Evolutionary conservation across 2,888 invertebrate species (phyloP).

Genomic region (Neuroscelio doddi): DNA sequence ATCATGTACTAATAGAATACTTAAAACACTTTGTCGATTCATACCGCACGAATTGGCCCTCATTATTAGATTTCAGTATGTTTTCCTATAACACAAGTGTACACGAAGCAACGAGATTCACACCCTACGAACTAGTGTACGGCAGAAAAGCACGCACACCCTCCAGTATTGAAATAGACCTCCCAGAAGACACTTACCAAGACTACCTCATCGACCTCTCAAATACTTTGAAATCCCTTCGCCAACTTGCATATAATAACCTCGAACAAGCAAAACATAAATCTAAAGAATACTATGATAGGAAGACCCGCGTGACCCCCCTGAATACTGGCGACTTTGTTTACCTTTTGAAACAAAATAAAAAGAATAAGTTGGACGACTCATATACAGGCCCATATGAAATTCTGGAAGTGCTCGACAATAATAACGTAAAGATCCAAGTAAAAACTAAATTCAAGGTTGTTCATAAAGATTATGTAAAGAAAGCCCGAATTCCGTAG

Average conservation of each 20-base stretch:
- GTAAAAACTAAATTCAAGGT: too few species aligned
- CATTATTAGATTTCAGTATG: background rate
- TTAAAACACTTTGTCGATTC: background rate
- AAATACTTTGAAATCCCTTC: too few species aligned
- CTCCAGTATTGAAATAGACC: slow-evolving; percentile 2
- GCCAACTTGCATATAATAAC: slow-evolving; percentile 48
- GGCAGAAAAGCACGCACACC: slow-evolving; percentile 60
- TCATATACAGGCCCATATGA: too few species aligned
- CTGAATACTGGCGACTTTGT: slow-evolving; percentile 8
- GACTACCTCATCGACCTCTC: slow-evolving; percentile 19
- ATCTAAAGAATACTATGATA: slow-evolving; percentile 53
- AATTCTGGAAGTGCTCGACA: too few species aligned
- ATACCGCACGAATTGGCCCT: background rate
- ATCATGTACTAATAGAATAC: background rate
- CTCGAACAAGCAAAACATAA: slow-evolving; percentile 51
- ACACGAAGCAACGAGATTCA: slow-evolving; percentile 59
- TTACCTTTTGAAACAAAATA: background rate
- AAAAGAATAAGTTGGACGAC: background rate
- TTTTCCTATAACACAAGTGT: slow-evolving; percentile 13
- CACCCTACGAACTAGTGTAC: slow-evolving; percentile 64
- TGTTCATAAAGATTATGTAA: too few species aligned
- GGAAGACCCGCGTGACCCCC: too few species aligned
- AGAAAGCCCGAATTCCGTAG: too few species aligned
- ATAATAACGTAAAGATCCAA: too few species aligned
- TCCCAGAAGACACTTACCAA: slow-evolving; percentile 44